Evolutionary conservation across 2,797 vertebrate species (phyloP).

Genomic region (Zalophus californianus): DNA sequence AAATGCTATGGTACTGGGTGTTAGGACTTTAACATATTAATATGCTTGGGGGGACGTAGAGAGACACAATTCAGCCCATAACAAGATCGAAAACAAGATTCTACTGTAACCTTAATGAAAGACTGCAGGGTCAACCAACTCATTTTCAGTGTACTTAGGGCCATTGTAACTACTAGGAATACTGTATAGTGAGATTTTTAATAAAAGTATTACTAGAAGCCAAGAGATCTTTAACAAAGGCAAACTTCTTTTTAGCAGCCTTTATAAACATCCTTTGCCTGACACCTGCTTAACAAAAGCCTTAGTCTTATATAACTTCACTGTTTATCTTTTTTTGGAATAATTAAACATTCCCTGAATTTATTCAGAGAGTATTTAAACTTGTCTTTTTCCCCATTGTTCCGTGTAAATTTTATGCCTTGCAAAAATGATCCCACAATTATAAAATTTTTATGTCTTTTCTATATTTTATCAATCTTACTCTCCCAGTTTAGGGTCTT

Average conservation of each 20-base stretch:
- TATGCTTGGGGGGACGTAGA: not conserved
- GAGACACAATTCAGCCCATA: not conserved
- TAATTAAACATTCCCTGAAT: constrained; percentile 53
- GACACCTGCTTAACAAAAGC: constrained; percentile 48
- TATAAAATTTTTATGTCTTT: constrained; percentile 34
- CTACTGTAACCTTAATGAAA: not conserved
- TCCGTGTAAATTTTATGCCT: not conserved
- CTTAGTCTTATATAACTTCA: constrained; percentile 20
- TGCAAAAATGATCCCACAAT: constrained; percentile 17
- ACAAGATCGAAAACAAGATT: not conserved
- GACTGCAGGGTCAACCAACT: not conserved
- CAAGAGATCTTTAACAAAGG: not conserved
- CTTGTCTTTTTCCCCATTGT: not conserved
- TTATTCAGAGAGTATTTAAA: constrained; percentile 61
- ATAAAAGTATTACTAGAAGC: constrained; percentile 35
- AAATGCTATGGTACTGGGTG: not conserved
- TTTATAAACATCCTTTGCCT: constrained; percentile 51
- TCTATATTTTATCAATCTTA: not conserved
- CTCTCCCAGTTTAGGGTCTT: not conserved
- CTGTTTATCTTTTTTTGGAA: constrained; percentile 19
- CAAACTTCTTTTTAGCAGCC: not conserved
- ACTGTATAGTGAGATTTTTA: not conserved
- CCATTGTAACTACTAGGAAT: not conserved
- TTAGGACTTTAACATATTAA: not conserved
- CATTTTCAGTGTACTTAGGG: not conserved